A percentile compares a stretch with the other conserved stretches of the same genome.
These are phyloP conservation scores for Cygnus buccinator DNA, from an alignment of 2,113 vertebrate genomes.

Conservation along the genomic window DNA sequence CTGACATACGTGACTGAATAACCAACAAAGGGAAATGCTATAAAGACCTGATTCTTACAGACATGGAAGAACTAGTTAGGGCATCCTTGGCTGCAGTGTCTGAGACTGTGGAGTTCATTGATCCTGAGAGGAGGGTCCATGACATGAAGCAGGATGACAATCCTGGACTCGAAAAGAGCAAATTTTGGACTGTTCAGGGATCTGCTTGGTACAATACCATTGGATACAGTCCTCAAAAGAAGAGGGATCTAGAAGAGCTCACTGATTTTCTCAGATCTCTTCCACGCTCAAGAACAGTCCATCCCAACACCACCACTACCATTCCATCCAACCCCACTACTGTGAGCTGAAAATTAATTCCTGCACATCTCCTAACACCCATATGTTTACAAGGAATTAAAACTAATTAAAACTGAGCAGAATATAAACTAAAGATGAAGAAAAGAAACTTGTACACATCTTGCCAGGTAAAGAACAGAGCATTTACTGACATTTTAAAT, in stretches of 20 bases:
- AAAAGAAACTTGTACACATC: background rate
- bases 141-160: background rate
- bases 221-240: background rate
- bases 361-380: background rate
- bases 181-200: background rate
- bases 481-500: background rate
- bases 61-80: background rate
- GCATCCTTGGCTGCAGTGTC: background rate
- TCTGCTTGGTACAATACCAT: background rate
- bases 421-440: background rate
- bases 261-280: background rate
- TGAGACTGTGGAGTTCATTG: background rate
- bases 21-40: background rate
- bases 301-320: background rate
- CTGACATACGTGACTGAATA: accelerated
- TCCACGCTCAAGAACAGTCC: background rate
- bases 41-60: background rate
- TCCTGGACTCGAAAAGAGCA: background rate
- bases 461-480: background rate
- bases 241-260: background rate
- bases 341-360: background rate
- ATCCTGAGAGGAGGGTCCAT: background rate
- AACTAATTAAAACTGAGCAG: background rate
- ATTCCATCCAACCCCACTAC: too few species aligned
- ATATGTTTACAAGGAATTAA: background rate